Conservation (phyloP, 2,888 invertebrate genomes). For the Choristoneura rosaceana region DNA sequence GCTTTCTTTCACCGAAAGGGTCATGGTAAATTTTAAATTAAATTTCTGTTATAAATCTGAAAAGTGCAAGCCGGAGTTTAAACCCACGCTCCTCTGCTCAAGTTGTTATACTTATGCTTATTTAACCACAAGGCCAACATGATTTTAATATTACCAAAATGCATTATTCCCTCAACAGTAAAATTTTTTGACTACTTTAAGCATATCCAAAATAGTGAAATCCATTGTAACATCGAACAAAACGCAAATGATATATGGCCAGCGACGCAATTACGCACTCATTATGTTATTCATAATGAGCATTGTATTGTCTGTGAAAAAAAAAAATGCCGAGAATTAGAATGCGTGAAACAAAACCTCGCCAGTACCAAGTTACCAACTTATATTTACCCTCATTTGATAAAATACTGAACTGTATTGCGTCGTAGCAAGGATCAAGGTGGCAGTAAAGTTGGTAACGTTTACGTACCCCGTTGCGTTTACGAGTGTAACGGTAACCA, state of each 20-base stretch:
- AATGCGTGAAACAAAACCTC: constrained; percentile 67
- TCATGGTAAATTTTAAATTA: too few relatives aligned
- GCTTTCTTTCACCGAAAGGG: too few relatives aligned
- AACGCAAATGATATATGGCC: constrained; percentile 61
- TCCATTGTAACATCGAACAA: constrained; percentile 53
- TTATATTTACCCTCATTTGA: constrained; percentile 20
- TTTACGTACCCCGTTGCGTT: constrained; percentile 69
- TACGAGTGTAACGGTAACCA: constrained; percentile 74
- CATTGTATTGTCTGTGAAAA: constrained; percentile 65
- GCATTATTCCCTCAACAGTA: background rate
- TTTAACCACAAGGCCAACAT: too few relatives aligned
- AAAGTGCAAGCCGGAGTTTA: too few relatives aligned
- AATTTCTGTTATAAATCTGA: too few relatives aligned
- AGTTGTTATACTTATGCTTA: too few relatives aligned
- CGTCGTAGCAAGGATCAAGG: constrained; percentile 46
- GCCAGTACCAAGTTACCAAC: constrained; percentile 41
- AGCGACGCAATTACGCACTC: constrained; percentile 60
- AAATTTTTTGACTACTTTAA: background rate
- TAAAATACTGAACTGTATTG: constrained; percentile 48
- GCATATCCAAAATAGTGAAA: background rate
- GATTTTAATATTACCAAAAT: background rate
- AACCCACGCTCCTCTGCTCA: too few relatives aligned
- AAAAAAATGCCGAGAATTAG: constrained; percentile 65
- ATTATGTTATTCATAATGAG: constrained; percentile 65
- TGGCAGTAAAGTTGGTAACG: constrained; percentile 44